These are phyloP conservation scores for Heliothis peltigera DNA, from an alignment of 2,888 invertebrate species.

Conservation along the genomic window DNA sequence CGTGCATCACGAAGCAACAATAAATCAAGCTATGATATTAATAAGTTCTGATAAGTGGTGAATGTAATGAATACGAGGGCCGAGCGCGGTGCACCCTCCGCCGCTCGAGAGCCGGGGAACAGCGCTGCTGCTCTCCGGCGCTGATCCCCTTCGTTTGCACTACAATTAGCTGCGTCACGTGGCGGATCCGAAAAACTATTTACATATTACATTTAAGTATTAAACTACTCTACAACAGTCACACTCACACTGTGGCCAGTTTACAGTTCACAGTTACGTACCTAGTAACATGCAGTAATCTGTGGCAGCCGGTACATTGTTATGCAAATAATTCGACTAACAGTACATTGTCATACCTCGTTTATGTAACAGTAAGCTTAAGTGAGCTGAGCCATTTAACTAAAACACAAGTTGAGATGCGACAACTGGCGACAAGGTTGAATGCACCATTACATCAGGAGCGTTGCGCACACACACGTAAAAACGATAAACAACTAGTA, in stretches of 20 bases:
- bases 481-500: neutral
- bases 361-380: no score
- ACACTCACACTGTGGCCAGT: neutral
- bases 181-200: constrained; percentile 33
- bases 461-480: no score
- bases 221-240: constrained; percentile 12
- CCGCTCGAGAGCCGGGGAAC: neutral
- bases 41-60: constrained; percentile 59
- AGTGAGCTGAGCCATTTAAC: no score
- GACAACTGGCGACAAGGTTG: no score
- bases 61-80: constrained; percentile 45
- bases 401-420: neutral
- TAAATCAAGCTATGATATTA: constrained; percentile 58
- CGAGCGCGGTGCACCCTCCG: neutral
- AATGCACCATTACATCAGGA: neutral
- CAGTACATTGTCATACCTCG: neutral
- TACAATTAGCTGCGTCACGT: constrained; percentile 54
- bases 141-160: constrained; percentile 43
- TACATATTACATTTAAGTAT: constrained; percentile 36
- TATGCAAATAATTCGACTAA: neutral
- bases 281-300: no score
- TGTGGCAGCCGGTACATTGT: neutral
- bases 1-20: constrained; percentile 48
- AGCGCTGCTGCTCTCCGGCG: constrained; percentile 4
- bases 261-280: no score